Conservation (phyloP, 2,888 invertebrate species). For the Podotricha telesiphe region DNA sequence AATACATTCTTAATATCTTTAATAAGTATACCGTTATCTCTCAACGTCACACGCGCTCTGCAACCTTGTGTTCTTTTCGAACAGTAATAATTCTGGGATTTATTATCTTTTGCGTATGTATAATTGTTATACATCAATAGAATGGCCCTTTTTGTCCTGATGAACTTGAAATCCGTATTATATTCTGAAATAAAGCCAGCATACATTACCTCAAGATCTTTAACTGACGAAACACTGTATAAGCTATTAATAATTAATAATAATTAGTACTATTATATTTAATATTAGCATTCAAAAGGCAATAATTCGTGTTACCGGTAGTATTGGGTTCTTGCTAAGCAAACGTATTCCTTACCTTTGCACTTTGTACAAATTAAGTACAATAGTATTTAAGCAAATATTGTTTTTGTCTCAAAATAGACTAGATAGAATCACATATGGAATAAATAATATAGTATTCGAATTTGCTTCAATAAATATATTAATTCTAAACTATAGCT, state of each 20-base stretch:
- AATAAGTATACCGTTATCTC: conserved; percentile 14
- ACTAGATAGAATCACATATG: too few species aligned
- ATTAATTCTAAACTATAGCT: conserved; percentile 21
- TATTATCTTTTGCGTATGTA: conserved; percentile 16
- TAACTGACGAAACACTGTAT: neutral
- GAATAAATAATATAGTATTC: neutral
- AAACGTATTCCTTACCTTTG: neutral
- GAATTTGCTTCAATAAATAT: neutral
- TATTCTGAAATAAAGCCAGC: conserved; percentile 11
- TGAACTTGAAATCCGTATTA: conserved; percentile 9
- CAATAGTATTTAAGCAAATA: too few species aligned
- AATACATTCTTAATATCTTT: conserved; percentile 3
- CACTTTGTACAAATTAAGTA: too few species aligned
- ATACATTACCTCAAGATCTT: conserved; percentile 16
- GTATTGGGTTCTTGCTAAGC: neutral
- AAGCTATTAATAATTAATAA: neutral
- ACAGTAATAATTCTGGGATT: conserved; percentile 23
- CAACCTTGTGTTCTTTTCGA: conserved; percentile 30
- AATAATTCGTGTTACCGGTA: neutral
- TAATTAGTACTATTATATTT: neutral
- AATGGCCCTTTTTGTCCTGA: conserved; percentile 16
- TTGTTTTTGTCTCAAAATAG: too few species aligned
- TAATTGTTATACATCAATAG: conserved; percentile 23
- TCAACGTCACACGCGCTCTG: conserved; percentile 7
- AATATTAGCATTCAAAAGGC: neutral